Base-by-base conservation (phyloP, 2,888 invertebrate genomes). In the Chymomyza procnemis region DNA sequence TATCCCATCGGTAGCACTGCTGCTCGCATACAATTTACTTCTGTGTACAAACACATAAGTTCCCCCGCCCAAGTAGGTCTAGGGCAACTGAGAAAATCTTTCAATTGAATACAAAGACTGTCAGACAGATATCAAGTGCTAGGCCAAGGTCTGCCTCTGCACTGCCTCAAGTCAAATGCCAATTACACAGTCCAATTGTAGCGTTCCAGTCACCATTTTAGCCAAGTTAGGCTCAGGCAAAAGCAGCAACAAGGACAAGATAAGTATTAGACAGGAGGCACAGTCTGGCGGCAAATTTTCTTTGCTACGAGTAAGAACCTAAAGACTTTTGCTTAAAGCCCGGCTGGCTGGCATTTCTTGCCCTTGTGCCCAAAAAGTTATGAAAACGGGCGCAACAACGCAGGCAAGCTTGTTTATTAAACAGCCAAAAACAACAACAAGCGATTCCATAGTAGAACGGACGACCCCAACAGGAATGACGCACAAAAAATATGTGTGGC, bases 391-490 rank as follows among this genome's bases (percentile, higher is more conserved):
- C 16, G 30, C 54, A 22, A 21, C 34, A 19, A 34, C 21, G 14
- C 12, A 46, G 22, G 26, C 56, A 75, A 70, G 71, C 66, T 74
- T 73, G 67, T 76, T 80, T 76, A 81, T 85, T 80, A 83, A 83
- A 74, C 78, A 73, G 75, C 72, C 79, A 80, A 73, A 76, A 77
- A 78, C 72, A 78, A 68, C 78, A 75, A 69, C 73, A 57, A 22
- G 22, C 22, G 4, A 22, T 3, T 26, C 16, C 18, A 21, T 0
- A 62, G n/a, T 14, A 9, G 46, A 48, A 6, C 47, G 34, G 56
- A 63, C 16, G 61, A 52, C 41, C 14, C 26, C 52, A 19, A 41
- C 46, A 59, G 61, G 21, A 54, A 76, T 75, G 71, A 76, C 74
- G 79, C 82, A 79, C 63, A 73, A 71, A 71, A 77, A 26, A 26